phyloP scores from a whole-genome alignment of 1,140 invertebrate species.

The Penaeus vannamei region DNA sequence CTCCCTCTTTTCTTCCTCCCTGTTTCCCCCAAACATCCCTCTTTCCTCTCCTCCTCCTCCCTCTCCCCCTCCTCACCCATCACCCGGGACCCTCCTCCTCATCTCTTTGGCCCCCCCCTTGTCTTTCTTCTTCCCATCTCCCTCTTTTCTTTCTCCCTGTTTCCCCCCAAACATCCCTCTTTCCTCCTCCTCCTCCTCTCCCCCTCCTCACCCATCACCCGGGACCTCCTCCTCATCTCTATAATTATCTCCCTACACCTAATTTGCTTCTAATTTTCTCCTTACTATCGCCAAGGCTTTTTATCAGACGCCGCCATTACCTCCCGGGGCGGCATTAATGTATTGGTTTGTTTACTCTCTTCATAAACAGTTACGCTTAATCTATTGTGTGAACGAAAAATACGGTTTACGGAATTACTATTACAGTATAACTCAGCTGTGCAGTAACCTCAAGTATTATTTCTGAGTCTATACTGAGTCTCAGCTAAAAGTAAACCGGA shows the following conservation, averaged over 20 bases:
- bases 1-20: not conserved
- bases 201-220: not conserved
- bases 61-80: not conserved
- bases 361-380: no score
- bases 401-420: no score
- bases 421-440: no score
- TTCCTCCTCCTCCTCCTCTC: not conserved
- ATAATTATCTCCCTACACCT: no score
- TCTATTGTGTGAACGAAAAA: no score
- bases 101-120: not conserved
- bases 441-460: no score
- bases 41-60: not conserved
- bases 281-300: not conserved
- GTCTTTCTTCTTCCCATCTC: not conserved
- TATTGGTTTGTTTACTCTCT: no score
- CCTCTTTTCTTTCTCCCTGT: not conserved
- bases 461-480: no score
- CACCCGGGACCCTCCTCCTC: not conserved
- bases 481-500: no score
- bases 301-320: no score
- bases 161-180: not conserved
- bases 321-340: no score
- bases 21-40: not conserved
- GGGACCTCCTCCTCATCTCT: not conserved
- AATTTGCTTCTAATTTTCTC: constrained; percentile 1